phyloP scores from a whole-genome alignment of 2,797 vertebrate species.

The Sylvilagus floridanus region DNA sequence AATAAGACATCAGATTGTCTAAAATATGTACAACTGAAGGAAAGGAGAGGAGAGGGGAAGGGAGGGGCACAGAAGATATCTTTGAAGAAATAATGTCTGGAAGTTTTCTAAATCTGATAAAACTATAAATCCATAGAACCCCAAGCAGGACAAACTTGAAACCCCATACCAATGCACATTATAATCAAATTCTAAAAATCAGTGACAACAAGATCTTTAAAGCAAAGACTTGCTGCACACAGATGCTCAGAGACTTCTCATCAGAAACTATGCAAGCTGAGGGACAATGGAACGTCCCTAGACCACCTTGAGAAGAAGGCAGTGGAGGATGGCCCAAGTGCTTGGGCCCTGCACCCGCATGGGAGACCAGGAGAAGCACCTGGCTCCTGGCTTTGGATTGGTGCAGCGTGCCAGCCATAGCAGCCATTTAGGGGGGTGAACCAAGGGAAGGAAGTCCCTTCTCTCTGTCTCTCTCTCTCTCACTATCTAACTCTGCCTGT shows the following conservation, averaged over 20 bases:
- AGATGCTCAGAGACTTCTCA: background rate
- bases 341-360: too few relatives aligned
- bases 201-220: background rate
- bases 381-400: too few relatives aligned
- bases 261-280: background rate
- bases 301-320: background rate
- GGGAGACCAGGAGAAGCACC: too few relatives aligned
- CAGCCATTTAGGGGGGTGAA: too few relatives aligned
- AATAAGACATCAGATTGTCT: background rate
- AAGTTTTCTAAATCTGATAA: slow-evolving; percentile 26
- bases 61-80: background rate
- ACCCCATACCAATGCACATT: background rate
- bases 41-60: background rate
- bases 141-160: background rate
- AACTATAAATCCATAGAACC: background rate
- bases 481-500: too few relatives aligned
- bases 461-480: too few relatives aligned
- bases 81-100: slow-evolving; percentile 16
- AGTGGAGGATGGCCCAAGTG: too few relatives aligned
- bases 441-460: too few relatives aligned
- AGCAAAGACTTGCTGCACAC: background rate
- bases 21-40: background rate
- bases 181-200: background rate
- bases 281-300: background rate
- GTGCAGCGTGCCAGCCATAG: too few relatives aligned